Evolutionary conservation across 2,888 invertebrate genomes (phyloP).

Genomic region (Nezara viridula): DNA sequence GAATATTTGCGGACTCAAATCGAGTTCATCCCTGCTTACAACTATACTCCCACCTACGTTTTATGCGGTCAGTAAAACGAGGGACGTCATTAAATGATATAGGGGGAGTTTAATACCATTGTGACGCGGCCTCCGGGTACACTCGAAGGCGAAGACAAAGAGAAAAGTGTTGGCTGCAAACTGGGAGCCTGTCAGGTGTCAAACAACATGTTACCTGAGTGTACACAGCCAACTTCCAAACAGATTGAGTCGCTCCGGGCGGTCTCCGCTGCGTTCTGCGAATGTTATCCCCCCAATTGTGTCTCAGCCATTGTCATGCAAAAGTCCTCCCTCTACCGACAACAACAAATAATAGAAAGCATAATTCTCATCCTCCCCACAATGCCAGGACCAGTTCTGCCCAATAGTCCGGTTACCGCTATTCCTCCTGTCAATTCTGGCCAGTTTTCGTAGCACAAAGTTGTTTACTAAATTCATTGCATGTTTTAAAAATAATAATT

Average conservation of each 20-base stretch:
- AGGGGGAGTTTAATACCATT: not conserved
- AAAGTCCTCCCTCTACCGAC: not conserved
- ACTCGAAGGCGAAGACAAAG: not conserved
- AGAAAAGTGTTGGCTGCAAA: not conserved
- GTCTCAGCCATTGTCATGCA: constrained; percentile 33
- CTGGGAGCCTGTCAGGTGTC: constrained; percentile 14
- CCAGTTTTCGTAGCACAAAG: not conserved
- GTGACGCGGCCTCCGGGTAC: not conserved
- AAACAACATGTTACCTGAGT: constrained; percentile 15
- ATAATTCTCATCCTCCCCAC: constrained; percentile 8
- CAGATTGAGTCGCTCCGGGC: not conserved
- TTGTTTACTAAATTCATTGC: not conserved
- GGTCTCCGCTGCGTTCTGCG: not conserved
- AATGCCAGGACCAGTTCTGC: not conserved
- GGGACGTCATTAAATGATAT: not conserved
- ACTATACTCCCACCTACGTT: not conserved
- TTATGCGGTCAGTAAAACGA: not conserved
- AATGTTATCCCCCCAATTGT: constrained; percentile 30
- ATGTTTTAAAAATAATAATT: not conserved
- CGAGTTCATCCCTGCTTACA: too few relatives aligned
- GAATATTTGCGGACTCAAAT: too few relatives aligned
- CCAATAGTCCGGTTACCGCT: not conserved
- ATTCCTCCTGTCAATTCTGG: not conserved
- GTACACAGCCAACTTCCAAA: not conserved
- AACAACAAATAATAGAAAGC: constrained; percentile 44